Conservation (phyloP, 1,140 invertebrate genomes). For the Solenopsis invicta region DNA sequence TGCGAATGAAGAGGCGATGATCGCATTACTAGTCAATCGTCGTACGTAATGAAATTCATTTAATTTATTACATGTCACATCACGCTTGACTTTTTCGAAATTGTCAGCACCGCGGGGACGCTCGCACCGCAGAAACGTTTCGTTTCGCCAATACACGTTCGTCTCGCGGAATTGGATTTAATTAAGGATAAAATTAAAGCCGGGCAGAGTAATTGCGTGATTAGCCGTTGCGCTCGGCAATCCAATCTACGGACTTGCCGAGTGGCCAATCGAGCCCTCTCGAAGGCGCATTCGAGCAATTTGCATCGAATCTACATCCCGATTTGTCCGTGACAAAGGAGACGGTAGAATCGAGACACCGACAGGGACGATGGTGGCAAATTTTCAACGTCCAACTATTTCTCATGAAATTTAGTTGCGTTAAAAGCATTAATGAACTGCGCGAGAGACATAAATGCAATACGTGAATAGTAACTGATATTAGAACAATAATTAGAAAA, state of each 20-base stretch:
- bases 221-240: slow-evolving; percentile 79
- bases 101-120: slow-evolving; percentile 35
- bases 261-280: slow-evolving; percentile 80
- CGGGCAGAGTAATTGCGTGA: slow-evolving; percentile 80
- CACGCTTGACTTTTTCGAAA: slow-evolving; percentile 52
- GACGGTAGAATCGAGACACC: slow-evolving; percentile 15
- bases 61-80: slow-evolving; percentile 49
- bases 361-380: not conserved
- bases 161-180: slow-evolving; percentile 82
- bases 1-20: slow-evolving; percentile 1
- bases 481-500: not conserved
- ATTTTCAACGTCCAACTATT: slow-evolving; percentile 8
- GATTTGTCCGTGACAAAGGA: slow-evolving; percentile 69
- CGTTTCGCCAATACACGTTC: slow-evolving; percentile 57
- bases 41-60: slow-evolving; percentile 68
- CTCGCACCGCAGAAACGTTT: slow-evolving; percentile 21
- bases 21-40: slow-evolving; percentile 28
- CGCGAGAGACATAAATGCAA: not conserved
- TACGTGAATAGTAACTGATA: not conserved
- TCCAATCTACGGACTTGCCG: slow-evolving; percentile 81
- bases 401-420: slow-evolving; percentile 11
- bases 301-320: slow-evolving; percentile 83
- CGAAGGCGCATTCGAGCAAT: slow-evolving; percentile 80
- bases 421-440: not conserved
- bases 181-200: slow-evolving; percentile 85